A percentile compares a stretch with the other conserved stretches of the same genome.
These are phyloP conservation scores for Paraescarpia echinospica DNA, from an alignment of 1,140 invertebrate genomes.

Conservation along the genomic window DNA sequence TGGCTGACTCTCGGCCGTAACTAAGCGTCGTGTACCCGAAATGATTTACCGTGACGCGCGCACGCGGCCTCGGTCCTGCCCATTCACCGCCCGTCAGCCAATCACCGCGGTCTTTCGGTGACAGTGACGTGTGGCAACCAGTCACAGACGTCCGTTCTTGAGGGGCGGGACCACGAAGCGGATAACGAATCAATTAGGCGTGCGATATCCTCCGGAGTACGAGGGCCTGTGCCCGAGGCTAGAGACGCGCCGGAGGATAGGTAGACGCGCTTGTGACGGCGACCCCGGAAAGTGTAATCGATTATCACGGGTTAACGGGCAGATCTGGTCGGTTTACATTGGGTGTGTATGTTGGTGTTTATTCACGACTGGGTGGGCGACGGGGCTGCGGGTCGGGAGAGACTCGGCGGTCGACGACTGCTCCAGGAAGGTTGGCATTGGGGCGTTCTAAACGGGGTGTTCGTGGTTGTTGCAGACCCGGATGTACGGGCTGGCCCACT, in stretches of 20 bases:
- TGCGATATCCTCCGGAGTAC: neutral
- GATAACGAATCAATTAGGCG: neutral
- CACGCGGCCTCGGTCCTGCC: too few species aligned
- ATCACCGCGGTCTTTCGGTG: neutral
- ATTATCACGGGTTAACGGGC: neutral
- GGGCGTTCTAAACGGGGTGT: neutral
- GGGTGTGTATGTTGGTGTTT: neutral
- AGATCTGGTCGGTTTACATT: neutral
- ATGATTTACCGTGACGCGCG: constrained; percentile 3
- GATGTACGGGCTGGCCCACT: neutral
- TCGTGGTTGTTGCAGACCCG: neutral
- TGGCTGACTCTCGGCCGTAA: neutral
- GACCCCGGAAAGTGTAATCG: neutral
- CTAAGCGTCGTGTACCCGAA: neutral
- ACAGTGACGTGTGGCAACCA: neutral
- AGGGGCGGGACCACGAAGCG: too few species aligned
- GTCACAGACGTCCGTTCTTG: neutral
- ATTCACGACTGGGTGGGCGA: neutral
- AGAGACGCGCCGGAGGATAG: neutral
- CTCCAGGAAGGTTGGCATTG: neutral
- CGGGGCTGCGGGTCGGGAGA: neutral
- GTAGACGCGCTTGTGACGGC: neutral
- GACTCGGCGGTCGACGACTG: neutral
- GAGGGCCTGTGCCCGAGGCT: neutral
- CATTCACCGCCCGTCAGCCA: neutral